A percentile compares a stretch with the other conserved stretches of the same genome.
Evolutionary conservation across 1,140 invertebrate genomes (phyloP).

Genomic region (Drosophila ogumai): DNA sequence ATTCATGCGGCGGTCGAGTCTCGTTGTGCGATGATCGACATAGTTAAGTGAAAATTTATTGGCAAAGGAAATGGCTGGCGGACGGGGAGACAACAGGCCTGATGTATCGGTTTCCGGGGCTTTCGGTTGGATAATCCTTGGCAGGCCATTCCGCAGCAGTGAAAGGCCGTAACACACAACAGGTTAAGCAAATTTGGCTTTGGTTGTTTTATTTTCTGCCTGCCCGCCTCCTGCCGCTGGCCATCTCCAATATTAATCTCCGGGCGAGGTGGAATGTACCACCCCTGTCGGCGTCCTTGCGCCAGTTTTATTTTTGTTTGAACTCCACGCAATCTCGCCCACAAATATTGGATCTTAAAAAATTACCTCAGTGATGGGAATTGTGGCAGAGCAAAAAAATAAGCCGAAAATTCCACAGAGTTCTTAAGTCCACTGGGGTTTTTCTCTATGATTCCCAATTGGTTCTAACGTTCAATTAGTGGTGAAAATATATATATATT

Average conservation of each 20-base stretch:
- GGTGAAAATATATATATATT: background rate
- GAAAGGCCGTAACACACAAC: constrained; percentile 39
- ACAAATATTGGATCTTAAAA: constrained; percentile 57
- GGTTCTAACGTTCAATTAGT: background rate
- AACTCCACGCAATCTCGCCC: constrained; percentile 6
- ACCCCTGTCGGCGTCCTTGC: constrained; percentile 51
- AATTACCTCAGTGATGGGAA: background rate
- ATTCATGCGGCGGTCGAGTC: constrained; percentile 13
- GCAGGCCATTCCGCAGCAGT: constrained; percentile 30
- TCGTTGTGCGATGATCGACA: constrained; percentile 63
- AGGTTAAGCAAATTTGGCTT: constrained; percentile 58
- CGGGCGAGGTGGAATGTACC: background rate
- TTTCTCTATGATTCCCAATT: background rate
- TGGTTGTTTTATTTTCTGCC: constrained; percentile 15
- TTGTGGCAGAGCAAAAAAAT: background rate
- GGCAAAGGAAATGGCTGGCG: constrained; percentile 67
- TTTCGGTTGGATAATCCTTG: constrained; percentile 76
- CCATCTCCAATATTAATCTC: constrained; percentile 44
- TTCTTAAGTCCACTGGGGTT: background rate
- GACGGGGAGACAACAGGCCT: constrained; percentile 59
- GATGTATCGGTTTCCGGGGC: constrained; percentile 79
- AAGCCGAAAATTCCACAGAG: background rate
- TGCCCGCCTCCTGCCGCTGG: background rate
- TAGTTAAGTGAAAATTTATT: constrained; percentile 83
- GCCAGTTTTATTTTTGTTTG: constrained; percentile 44